These are phyloP conservation scores for Atherix ibis DNA, from an alignment of 2,888 invertebrate genomes.

Conservation along the genomic window DNA sequence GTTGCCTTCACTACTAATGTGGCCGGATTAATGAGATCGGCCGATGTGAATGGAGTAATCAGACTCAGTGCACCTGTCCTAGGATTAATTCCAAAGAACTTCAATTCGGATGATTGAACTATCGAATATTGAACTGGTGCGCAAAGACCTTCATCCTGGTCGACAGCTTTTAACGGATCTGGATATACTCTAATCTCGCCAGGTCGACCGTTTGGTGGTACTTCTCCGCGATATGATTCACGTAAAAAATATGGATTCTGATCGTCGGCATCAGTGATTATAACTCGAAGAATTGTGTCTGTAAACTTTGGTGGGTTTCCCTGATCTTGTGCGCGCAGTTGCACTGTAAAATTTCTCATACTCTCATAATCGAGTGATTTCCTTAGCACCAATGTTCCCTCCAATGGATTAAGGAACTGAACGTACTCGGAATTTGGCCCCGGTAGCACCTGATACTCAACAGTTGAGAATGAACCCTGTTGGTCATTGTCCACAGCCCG, in stretches of 20 bases:
- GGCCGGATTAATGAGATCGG: conserved; percentile 48
- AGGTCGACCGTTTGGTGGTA: conserved; percentile 41
- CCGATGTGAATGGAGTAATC: conserved; percentile 24
- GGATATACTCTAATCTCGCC: conserved; percentile 50
- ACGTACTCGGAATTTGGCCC: conserved; percentile 69
- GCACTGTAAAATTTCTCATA: conserved; percentile 59
- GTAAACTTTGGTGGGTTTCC: conserved; percentile 63
- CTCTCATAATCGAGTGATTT: conserved; percentile 73
- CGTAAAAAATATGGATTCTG: conserved; percentile 72
- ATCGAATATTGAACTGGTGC: conserved; percentile 31
- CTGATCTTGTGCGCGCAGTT: conserved; percentile 60
- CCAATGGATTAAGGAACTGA: conserved; percentile 69
- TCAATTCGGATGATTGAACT: conserved; percentile 29
- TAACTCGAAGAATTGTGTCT: conserved; percentile 58
- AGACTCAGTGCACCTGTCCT: conserved; percentile 26
- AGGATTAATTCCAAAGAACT: conserved; percentile 31
- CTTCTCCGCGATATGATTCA: conserved; percentile 53
- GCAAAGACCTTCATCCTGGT: conserved; percentile 43
- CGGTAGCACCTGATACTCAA: conserved; percentile 63
- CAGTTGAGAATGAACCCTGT: conserved; percentile 73
- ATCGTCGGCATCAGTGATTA: conserved; percentile 78
- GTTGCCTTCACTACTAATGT: conserved; percentile 72
- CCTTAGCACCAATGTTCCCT: conserved; percentile 64
- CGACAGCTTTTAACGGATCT: conserved; percentile 55
- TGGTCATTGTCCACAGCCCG: conserved; percentile 73